Conservation (phyloP, 2,888 invertebrate genomes). For the Acrobasis consociella region DNA sequence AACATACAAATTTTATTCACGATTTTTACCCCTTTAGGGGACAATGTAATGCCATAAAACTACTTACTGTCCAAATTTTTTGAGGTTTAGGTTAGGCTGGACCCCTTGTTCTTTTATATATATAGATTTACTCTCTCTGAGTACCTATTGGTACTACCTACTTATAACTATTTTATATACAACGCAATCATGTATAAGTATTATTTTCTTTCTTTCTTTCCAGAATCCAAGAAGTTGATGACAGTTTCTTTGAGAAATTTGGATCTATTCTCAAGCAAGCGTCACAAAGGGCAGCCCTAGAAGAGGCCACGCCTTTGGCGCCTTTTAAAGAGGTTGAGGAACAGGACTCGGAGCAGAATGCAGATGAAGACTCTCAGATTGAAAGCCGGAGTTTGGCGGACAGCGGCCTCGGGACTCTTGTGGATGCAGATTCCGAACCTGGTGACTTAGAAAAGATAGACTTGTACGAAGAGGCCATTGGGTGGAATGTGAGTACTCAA, state of each 20-base stretch:
- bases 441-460: conserved; percentile 85
- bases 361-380: conserved; percentile 59
- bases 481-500: conserved; percentile 87
- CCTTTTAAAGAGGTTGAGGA: conserved; percentile 73
- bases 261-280: conserved; percentile 87
- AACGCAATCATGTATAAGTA: too few species aligned
- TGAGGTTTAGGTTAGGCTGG: too few species aligned
- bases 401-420: conserved; percentile 81
- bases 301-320: conserved; percentile 81
- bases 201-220: conserved; percentile 45
- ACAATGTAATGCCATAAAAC: too few species aligned
- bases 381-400: conserved; percentile 67
- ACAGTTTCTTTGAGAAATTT: conserved; percentile 92
- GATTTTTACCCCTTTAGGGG: too few species aligned
- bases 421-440: conserved; percentile 85
- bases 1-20: too few species aligned
- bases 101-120: too few species aligned
- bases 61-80: too few species aligned
- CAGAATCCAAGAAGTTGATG: conserved; percentile 92
- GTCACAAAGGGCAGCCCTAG: conserved; percentile 81
- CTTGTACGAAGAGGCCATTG: conserved; percentile 85
- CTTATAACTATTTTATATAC: too few species aligned
- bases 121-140: too few species aligned
- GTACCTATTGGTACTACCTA: too few species aligned
- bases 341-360: conserved; percentile 68